Conservation (phyloP, 2,888 invertebrate species). For the Sturmia bella region DNA sequence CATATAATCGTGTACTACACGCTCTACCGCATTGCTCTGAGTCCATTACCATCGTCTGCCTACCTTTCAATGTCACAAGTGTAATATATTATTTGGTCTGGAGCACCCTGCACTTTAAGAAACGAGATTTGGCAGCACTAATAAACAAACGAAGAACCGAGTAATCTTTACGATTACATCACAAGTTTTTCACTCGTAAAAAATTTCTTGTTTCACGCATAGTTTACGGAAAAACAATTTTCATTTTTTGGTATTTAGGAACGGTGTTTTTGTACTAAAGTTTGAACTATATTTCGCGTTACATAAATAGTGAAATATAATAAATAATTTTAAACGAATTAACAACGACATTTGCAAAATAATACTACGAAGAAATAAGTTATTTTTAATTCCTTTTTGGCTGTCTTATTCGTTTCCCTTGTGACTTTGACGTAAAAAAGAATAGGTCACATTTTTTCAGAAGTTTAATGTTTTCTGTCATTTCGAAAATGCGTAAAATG, state of each 20-base stretch:
- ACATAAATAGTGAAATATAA: slow-evolving; percentile 37
- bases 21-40: too few relatives aligned
- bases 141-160: neutral
- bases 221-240: slow-evolving; percentile 51
- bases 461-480: slow-evolving; percentile 37
- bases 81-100: too few relatives aligned
- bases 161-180: slow-evolving; percentile 24
- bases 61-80: too few relatives aligned
- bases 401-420: slow-evolving; percentile 61
- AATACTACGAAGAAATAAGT: slow-evolving; percentile 29
- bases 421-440: slow-evolving; percentile 74
- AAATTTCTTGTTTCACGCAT: slow-evolving; percentile 59
- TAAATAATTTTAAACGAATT: slow-evolving; percentile 24
- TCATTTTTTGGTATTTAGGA: slow-evolving; percentile 12
- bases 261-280: slow-evolving; percentile 37
- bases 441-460: slow-evolving; percentile 27
- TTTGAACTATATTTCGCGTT: slow-evolving; percentile 31
- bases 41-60: too few relatives aligned
- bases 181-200: slow-evolving; percentile 47
- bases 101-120: too few relatives aligned
- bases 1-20: too few relatives aligned
- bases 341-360: slow-evolving; percentile 33
- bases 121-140: slow-evolving; percentile 18
- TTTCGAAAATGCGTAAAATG: slow-evolving; percentile 31
- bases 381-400: slow-evolving; percentile 50